A percentile compares a stretch with the other conserved stretches of the same genome.
These are phyloP conservation scores for Cheirogaleus medius DNA, from an alignment of 2,113 vertebrate genomes.

Conservation along the genomic window DNA sequence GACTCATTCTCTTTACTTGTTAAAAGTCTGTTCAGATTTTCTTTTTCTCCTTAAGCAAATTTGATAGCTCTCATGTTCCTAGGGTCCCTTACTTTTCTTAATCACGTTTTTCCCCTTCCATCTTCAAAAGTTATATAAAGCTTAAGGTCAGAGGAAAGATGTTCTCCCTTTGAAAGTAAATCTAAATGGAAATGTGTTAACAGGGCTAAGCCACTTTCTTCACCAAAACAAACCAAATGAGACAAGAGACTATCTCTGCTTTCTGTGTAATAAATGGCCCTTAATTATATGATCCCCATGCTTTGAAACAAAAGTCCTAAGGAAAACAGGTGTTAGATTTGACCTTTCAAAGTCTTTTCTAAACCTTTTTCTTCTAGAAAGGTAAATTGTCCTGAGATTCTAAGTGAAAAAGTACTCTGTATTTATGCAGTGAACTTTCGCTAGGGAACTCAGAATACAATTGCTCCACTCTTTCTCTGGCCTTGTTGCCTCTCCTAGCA, in stretches of 20 bases:
- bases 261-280: neutral
- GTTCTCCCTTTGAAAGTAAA: neutral
- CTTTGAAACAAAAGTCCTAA: neutral
- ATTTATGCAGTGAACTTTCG: neutral
- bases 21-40: neutral
- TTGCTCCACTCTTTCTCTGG: neutral
- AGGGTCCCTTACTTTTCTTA: neutral
- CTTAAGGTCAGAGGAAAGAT: neutral
- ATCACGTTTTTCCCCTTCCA: neutral
- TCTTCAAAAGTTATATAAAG: constrained; percentile 28
- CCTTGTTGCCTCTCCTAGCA: neutral
- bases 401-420: neutral
- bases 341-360: neutral
- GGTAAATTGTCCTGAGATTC: neutral
- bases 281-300: neutral
- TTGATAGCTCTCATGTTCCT: neutral
- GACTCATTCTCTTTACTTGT: neutral
- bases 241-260: neutral
- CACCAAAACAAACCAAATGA: neutral
- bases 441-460: neutral
- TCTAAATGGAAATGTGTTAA: constrained; percentile 5
- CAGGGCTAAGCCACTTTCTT: neutral
- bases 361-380: neutral
- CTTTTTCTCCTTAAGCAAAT: neutral
- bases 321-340: neutral